phyloP scores from a whole-genome alignment of 2,113 vertebrate species.

The Monopterus albus region DNA sequence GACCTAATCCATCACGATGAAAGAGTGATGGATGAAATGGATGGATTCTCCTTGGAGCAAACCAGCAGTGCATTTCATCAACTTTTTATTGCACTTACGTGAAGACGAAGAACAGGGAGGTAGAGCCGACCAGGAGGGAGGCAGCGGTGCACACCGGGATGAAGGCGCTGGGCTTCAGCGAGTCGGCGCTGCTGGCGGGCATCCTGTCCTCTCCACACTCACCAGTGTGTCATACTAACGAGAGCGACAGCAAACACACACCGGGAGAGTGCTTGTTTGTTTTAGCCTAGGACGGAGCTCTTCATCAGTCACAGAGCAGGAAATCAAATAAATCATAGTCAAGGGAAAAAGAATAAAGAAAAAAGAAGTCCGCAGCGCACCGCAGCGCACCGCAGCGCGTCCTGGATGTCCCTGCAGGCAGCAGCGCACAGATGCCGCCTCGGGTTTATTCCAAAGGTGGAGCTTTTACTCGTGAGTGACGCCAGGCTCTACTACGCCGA shows the following conservation, averaged over 20 bases:
- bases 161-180: constrained; percentile 92
- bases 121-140: constrained; percentile 90
- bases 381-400: constrained; percentile 28
- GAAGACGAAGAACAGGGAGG: constrained; percentile 97
- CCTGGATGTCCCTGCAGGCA: constrained; percentile 41
- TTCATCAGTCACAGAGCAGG: constrained; percentile 2
- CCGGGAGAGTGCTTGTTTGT: not conserved
- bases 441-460: constrained; percentile 66
- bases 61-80: not conserved
- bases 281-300: not conserved
- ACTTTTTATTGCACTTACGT: constrained; percentile 87
- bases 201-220: constrained; percentile 90
- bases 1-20: not conserved
- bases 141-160: constrained; percentile 94
- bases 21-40: not conserved
- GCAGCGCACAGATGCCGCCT: constrained; percentile 56
- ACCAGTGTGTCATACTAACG: constrained; percentile 60
- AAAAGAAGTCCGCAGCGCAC: not conserved
- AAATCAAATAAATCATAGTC: constrained; percentile 32
- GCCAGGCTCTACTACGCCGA: constrained; percentile 25
- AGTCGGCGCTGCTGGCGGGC: constrained; percentile 90
- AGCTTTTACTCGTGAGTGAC: constrained; percentile 62
- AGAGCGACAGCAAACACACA: not conserved
- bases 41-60: not conserved
- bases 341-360: not conserved